phyloP scores from a whole-genome alignment of 2,113 vertebrate species.

The Hassar affinis region DNA sequence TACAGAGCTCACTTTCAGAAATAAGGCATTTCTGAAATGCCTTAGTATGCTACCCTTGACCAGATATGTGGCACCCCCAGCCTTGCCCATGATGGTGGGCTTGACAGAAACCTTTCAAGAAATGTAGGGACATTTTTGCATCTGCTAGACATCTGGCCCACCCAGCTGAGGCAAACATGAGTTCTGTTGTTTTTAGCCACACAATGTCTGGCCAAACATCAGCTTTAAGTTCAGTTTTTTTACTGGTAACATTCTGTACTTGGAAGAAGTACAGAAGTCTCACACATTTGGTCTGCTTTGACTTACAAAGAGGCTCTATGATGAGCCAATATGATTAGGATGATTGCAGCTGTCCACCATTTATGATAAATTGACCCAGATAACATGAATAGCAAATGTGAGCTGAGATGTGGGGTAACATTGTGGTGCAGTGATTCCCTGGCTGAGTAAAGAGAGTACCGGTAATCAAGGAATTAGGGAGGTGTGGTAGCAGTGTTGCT shows the following conservation, averaged over 20 bases:
- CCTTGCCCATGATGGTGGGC: conserved; percentile 25
- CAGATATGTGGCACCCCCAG: background rate
- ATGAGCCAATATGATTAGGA: background rate
- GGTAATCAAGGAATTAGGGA: background rate
- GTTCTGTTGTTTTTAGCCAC: conserved; percentile 4
- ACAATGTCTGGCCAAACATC: conserved; percentile 27
- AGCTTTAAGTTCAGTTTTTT: background rate
- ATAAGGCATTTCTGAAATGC: background rate
- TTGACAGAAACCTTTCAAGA: background rate
- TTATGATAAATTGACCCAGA: conserved; percentile 20
- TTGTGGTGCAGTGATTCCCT: too few relatives aligned
- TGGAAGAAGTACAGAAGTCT: conserved; percentile 4
- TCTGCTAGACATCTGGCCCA: conserved; percentile 19
- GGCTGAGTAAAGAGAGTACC: background rate
- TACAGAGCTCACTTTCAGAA: conserved; percentile 21
- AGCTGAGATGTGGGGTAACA: background rate
- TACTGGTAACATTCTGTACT: conserved; percentile 24
- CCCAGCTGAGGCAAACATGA: background rate
- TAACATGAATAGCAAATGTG: conserved; percentile 35
- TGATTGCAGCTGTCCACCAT: background rate
- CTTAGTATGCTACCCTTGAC: conserved; percentile 3
- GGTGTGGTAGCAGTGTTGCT: background rate
- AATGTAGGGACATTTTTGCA: conserved; percentile 9
- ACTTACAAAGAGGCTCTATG: background rate
- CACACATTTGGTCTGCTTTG: background rate